Percentiles rank a stretch among this genome's conserved stretches.
Evolutionary conservation across 30 jellyfish, hydroid and myxozoan species (phyloP).

Genomic region (Turritopsis dohrnii): DNA sequence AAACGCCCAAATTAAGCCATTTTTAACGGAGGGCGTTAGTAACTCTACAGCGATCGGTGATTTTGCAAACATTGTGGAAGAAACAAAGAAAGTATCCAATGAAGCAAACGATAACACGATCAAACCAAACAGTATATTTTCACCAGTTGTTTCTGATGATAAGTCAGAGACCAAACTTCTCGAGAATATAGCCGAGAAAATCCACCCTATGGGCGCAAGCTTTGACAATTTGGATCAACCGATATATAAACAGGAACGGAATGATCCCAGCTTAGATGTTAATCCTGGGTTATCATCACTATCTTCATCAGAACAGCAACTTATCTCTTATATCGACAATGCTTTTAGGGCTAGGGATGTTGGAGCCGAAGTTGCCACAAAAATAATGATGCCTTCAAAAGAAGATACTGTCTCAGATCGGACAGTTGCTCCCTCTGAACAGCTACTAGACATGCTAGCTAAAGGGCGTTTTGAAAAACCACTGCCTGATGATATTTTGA

Average conservation of each 20-base stretch:
- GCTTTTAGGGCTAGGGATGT: conserved; percentile 8
- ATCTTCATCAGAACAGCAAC: background rate
- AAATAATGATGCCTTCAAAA: conserved; percentile 46
- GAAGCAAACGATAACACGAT: background rate
- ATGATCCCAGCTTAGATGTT: background rate
- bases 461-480: conserved; percentile 61
- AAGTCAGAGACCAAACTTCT: background rate
- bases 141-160: conserved; percentile 7
- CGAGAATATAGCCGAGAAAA: background rate
- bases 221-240: background rate
- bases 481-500: conserved; percentile 56
- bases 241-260: background rate
- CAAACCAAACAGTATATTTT: conserved; percentile 21
- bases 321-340: conserved; percentile 10
- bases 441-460: conserved; percentile 69
- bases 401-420: conserved; percentile 54
- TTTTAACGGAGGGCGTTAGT: background rate
- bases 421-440: conserved; percentile 83
- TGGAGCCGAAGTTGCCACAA: conserved; percentile 12
- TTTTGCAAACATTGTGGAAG: conserved; percentile 31
- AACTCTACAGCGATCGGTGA: conserved; percentile 21
- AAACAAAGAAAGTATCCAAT: background rate
- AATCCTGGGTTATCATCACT: background rate
- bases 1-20: background rate
- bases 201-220: background rate